These are phyloP conservation scores for Propsilocerus akamusi DNA, from an alignment of 1,140 invertebrate species.

Conservation along the genomic window DNA sequence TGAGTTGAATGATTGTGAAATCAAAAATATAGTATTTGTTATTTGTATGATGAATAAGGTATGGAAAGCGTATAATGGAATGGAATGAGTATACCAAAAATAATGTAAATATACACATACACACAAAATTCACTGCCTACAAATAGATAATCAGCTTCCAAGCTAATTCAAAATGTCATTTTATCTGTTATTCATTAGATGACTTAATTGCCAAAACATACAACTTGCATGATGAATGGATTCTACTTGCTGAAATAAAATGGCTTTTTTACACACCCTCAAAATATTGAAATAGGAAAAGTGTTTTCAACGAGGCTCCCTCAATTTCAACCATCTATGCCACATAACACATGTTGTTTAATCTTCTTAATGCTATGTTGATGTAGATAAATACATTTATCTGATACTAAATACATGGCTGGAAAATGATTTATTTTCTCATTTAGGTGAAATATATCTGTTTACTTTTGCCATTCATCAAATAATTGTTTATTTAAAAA, in stretches of 20 bases:
- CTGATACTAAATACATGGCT: not conserved
- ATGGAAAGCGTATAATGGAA: too few species aligned
- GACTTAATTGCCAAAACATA: not conserved
- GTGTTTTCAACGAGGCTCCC: too few species aligned
- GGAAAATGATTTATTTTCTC: constrained; percentile 3
- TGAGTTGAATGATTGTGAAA: too few species aligned
- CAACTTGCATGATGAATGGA: not conserved
- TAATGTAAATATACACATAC: too few species aligned
- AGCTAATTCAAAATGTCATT: not conserved
- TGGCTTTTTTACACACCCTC: too few species aligned
- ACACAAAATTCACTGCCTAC: too few species aligned
- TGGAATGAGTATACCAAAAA: too few species aligned
- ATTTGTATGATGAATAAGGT: too few species aligned
- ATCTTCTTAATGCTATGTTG: not conserved
- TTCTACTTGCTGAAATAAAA: not conserved
- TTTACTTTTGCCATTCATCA: not conserved
- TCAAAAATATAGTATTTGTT: too few species aligned
- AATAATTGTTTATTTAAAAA: not conserved
- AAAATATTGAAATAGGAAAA: too few species aligned
- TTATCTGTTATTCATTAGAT: not conserved
- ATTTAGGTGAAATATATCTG: constrained; percentile 1
- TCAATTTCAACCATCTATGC: not conserved
- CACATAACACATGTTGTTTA: not conserved
- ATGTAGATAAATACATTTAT: constrained; percentile 2
- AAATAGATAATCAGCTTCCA: too few species aligned